Evolutionary conservation across 1,140 invertebrate genomes (phyloP).

Genomic region (Monochamus saltuarius): DNA sequence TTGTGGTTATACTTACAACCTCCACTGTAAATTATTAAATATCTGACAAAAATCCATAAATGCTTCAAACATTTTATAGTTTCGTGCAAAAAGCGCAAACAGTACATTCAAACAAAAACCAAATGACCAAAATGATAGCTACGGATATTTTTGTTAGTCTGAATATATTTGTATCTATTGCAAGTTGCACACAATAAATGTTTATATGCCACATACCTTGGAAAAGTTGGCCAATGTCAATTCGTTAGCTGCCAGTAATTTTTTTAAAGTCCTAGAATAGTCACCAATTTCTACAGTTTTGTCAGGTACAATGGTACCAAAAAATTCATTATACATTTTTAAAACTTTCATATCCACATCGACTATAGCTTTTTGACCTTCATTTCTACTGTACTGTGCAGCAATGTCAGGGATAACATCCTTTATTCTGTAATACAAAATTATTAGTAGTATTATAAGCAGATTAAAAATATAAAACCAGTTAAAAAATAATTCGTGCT

Average conservation of each 20-base stretch:
- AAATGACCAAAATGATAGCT: too few relatives aligned
- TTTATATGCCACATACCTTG: slow-evolving; percentile 17
- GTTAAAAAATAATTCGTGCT: too few relatives aligned
- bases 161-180: too few relatives aligned
- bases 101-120: too few relatives aligned
- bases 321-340: slow-evolving; percentile 23
- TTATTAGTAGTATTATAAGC: too few relatives aligned
- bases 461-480: too few relatives aligned
- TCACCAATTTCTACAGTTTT: slow-evolving; percentile 33
- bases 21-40: too few relatives aligned
- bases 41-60: too few relatives aligned
- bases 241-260: slow-evolving; percentile 29
- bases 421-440: slow-evolving; percentile 28
- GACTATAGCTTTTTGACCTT: slow-evolving; percentile 6
- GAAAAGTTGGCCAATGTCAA: slow-evolving; percentile 33
- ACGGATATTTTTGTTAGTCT: too few relatives aligned
- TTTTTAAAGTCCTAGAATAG: slow-evolving; percentile 23
- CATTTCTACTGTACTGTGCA: not conserved
- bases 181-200: not conserved
- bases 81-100: too few relatives aligned
- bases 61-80: too few relatives aligned
- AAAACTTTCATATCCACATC: slow-evolving; percentile 20
- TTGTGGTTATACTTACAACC: too few relatives aligned
- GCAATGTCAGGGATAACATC: slow-evolving; percentile 27
- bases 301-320: slow-evolving; percentile 29